Evolutionary conservation across 2,113 vertebrate genomes (phyloP), one percentile per base, ranked within the genome.

Genomic region (Saccopteryx leptura): DNA sequence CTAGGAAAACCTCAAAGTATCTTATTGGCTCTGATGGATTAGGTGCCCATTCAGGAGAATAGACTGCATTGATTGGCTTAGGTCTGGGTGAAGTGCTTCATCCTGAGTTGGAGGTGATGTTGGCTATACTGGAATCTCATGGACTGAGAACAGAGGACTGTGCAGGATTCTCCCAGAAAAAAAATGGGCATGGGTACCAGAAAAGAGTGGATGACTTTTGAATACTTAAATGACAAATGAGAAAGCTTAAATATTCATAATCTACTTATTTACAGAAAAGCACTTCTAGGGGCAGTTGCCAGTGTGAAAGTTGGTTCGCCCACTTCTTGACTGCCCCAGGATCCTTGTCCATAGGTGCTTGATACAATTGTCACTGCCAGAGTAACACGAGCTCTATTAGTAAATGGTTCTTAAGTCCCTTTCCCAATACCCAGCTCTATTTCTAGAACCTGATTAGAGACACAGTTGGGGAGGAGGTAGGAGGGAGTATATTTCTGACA

Each of bases 401-500:
- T 58, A 52, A 93, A 88, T 4, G 56, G 46, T 60, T 93, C 54
- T 85, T 78, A 63, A 88, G 19, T 63, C 81, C 18, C 23, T 90
- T 78, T 96, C 48, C 52, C 58, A 52, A 71, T 5, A 85, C 46
- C 60, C 61, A 33, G 21, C 84, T 83, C 75, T 76, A 39, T 88
- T 69, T 80, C 85, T 58, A 90, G 90, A 94, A 33, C 46, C 82
- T 76, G 88, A 85, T 69, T 74, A 81, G 26, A 93, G 82, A 79
- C 85, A 61, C 56, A 87, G 76, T 31, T 72, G 68, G 82, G 75
- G 68, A 83, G 71, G 75, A 66, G 54, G 50, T 58, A 28, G 69
- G 78, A 39, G 84, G 92, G 17, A 78, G 48, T 63, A 18, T 85
- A 56, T 96, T 96, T 97, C 85, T 96, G 89, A 96, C 69, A 95